Evolutionary conservation across 2,888 invertebrate species (phyloP), one percentile per base, ranked within the genome.

Genomic region (Stenurella melanura): DNA sequence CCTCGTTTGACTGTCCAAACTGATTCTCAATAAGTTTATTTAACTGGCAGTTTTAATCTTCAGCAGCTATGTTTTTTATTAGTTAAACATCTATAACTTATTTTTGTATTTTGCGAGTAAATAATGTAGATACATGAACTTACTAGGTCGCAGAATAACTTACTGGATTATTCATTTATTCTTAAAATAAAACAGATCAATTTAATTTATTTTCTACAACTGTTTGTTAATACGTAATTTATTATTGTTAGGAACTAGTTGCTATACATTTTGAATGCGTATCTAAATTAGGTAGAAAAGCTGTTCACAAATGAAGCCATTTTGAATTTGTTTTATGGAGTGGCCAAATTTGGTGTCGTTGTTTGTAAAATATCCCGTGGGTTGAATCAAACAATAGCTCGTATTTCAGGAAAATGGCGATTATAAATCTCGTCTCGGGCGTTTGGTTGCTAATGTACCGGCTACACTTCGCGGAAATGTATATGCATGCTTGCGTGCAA

Each of bases 331-430:
- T 87, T 90, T 90, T 89, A 90, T 89, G 87, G 87, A 89, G 89
- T 89, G 89, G 87, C 89, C 90, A 87, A 90, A 90, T 89, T 90
- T 89, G 89, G 89, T 89, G 89, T 89, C 88, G 88, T 86, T 87
- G 87, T 88, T 88, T 88, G 88, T 88, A 88, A 88, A 87, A 87
- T 89, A 88, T 85, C 86, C 86, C 87, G 88, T 89, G 88, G 88
- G 88, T 85, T 85, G 88, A 85, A 85, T 79, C 83, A 84, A 87
- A 89, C 89, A 89, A 89, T 89, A 83, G 88, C 86, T 88, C 89
- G 88, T 89, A 89, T 87, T 86, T 89, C 87, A 89, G 83, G 82
- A 85, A 86, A 87, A 87, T 87, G 87, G 87, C 86, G 83, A 78
- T 80, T 82, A 87, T 89, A 89, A 89, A 89, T 89, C 88, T 84